Evolutionary conservation across 2,888 invertebrate species (phyloP).

Genomic region (Dione vanillae): DNA sequence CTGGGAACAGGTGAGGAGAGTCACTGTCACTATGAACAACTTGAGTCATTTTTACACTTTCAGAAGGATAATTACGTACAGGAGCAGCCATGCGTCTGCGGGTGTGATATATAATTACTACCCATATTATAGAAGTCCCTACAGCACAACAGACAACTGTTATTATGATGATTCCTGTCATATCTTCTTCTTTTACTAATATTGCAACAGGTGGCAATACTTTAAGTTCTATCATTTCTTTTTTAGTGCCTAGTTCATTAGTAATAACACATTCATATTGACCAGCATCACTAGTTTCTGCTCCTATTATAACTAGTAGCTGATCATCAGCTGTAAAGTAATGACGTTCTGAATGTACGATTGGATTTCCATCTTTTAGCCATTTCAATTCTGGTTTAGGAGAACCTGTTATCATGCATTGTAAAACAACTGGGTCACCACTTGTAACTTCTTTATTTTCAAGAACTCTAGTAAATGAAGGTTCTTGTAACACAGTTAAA

Average conservation of each 20-base stretch:
- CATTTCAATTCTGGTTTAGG: conserved; percentile 92
- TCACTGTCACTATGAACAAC: conserved; percentile 81
- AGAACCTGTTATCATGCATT: conserved; percentile 94
- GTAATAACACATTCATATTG: conserved; percentile 95
- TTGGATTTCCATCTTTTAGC: conserved; percentile 92
- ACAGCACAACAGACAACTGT: conserved; percentile 96
- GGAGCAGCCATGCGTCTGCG: conserved; percentile 86
- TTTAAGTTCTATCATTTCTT: conserved; percentile 88
- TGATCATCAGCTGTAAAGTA: conserved; percentile 95
- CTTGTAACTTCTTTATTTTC: conserved; percentile 91
- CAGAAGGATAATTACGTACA: conserved; percentile 75
- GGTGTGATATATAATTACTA: conserved; percentile 94
- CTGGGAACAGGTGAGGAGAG: conserved; percentile 81
- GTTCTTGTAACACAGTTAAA: conserved; percentile 92
- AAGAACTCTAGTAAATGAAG: conserved; percentile 94
- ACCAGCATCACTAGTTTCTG: conserved; percentile 91
- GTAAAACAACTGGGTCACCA: conserved; percentile 93
- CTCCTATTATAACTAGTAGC: conserved; percentile 93
- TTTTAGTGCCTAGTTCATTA: conserved; percentile 91
- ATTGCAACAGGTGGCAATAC: conserved; percentile 86
- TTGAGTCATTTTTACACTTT: conserved; percentile 80
- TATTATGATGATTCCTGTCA: conserved; percentile 94
- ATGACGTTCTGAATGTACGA: conserved; percentile 91
- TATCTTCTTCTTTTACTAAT: conserved; percentile 88
- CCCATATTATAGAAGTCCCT: conserved; percentile 95